phyloP scores from a whole-genome alignment of 2,888 invertebrate genomes.

The Helobdella robusta region DNA sequence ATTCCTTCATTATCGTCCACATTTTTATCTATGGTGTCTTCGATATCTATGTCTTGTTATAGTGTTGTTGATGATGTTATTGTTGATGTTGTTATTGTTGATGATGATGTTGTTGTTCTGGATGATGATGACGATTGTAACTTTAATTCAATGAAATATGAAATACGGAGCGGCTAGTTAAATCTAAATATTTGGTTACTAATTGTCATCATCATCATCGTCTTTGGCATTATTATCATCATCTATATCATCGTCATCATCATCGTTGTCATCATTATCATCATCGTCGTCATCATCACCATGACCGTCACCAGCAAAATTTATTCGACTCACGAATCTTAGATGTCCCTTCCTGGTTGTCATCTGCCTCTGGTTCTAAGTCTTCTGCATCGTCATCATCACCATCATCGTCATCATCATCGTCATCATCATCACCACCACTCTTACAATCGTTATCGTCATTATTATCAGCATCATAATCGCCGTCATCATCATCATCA shows the following conservation, averaged over 20 bases:
- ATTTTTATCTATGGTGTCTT: conserved; percentile 11
- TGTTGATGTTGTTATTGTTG: no score
- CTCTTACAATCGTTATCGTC: not conserved
- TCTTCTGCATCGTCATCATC: conserved; percentile 22
- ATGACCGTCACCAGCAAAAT: not conserved
- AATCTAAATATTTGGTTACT: no score
- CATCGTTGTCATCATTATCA: conserved; percentile 1
- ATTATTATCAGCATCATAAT: conserved; percentile 17
- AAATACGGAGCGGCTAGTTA: no score
- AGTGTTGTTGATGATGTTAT: no score
- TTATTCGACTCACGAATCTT: not conserved
- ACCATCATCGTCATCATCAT: conserved; percentile 13
- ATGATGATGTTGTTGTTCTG: no score
- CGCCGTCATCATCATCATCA: conserved; percentile 18
- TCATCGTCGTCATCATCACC: conserved; percentile 11
- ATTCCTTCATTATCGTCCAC: conserved; percentile 4
- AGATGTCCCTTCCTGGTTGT: not conserved
- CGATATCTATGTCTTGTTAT: not conserved
- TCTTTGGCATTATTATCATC: conserved; percentile 14
- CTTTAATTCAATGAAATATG: no score
- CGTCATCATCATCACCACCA: conserved; percentile 12
- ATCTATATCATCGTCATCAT: conserved; percentile 23
- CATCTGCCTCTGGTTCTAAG: conserved; percentile 13
- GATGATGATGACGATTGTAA: no score
- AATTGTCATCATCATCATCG: conserved; percentile 8